Evolutionary conservation across 2,888 invertebrate species (phyloP), one percentile per base, ranked within the genome.

Genomic region (Allolobophora icterica): DNA sequence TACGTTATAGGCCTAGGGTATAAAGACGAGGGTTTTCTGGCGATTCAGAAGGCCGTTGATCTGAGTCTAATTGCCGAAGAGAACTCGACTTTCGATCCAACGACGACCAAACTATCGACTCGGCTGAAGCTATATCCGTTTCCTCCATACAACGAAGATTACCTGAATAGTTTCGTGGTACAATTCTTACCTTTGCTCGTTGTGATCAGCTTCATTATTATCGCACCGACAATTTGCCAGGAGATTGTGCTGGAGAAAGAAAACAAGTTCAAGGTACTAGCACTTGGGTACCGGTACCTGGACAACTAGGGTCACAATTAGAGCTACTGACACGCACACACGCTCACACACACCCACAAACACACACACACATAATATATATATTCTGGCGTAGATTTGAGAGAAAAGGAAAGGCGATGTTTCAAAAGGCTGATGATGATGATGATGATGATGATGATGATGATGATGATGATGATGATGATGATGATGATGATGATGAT

Each of bases 191-290:
- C 97, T 0, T 96, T 97, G 92, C 97, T 98, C 90, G 96, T 98
- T 52, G 96, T 97, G 95, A 95, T 98, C 30, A 97, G 97, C 94
- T 98, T 97, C 94, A 97, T 97, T 91, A 97, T 97, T 94, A 97
- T 97, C 0, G 97, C 97, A 91, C 97, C 97, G 34, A 97, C 97
- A 94, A 97, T 97, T 52, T 97, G 97, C 1, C 97, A 97, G 95
- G 96, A 96, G 71, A 96, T 97, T 35, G 96, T 97, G 0, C 95
- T 96, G 30, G 97, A 97, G 95, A 97, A 97, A 94, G 97, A 97
- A 95, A 96, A 96, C 92, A 97, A 97, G 93, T 95, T 97, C 19
- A 97, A 97, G 96, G 97, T 97, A 52, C 13, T 3, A 52, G 0
- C 52, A 52, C 24, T 52, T 6, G 1, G 21, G 6, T 52, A 52